A percentile compares a stretch with the other conserved stretches of the same genome.
These are phyloP conservation scores for Neodiprion pinetum DNA, from an alignment of 1,140 invertebrate species.

Conservation along the genomic window DNA sequence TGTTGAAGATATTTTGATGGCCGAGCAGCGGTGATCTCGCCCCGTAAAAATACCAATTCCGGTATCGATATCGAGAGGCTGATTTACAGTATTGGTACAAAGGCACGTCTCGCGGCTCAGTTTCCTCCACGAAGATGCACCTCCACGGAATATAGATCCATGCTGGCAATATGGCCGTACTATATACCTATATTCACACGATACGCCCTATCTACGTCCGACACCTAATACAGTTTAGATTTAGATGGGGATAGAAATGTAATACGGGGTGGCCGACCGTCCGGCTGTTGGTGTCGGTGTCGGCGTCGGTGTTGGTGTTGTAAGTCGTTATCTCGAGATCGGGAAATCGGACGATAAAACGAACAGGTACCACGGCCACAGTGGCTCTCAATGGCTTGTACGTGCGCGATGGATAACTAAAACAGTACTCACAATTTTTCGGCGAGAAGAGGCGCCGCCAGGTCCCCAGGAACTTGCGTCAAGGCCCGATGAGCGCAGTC, in stretches of 20 bases:
- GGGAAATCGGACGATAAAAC: background rate
- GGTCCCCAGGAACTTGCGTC: conserved; percentile 77
- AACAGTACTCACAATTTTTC: conserved; percentile 82
- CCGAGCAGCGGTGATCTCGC: background rate
- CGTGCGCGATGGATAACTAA: background rate
- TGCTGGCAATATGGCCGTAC: too few species aligned
- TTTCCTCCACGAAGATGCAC: too few species aligned
- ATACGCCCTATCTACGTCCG: background rate
- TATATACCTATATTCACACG: background rate
- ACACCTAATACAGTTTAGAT: conserved; percentile 3
- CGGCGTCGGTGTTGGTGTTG: background rate
- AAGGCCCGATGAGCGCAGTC: conserved; percentile 84
- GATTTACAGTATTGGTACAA: background rate
- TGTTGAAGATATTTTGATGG: background rate
- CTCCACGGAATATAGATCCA: too few species aligned
- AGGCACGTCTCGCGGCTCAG: too few species aligned
- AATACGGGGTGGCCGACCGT: background rate
- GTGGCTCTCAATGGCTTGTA: background rate
- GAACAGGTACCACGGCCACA: background rate
- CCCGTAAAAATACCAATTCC: background rate
- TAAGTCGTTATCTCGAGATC: conserved; percentile 5
- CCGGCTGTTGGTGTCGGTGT: background rate
- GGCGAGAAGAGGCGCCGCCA: conserved; percentile 70
- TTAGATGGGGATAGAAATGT: background rate
- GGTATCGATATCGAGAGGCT: background rate